Percentiles rank a stretch among this genome's conserved stretches.
These are phyloP conservation scores for Hirundo rustica DNA, from an alignment of 2,797 vertebrate genomes.

Conservation along the genomic window DNA sequence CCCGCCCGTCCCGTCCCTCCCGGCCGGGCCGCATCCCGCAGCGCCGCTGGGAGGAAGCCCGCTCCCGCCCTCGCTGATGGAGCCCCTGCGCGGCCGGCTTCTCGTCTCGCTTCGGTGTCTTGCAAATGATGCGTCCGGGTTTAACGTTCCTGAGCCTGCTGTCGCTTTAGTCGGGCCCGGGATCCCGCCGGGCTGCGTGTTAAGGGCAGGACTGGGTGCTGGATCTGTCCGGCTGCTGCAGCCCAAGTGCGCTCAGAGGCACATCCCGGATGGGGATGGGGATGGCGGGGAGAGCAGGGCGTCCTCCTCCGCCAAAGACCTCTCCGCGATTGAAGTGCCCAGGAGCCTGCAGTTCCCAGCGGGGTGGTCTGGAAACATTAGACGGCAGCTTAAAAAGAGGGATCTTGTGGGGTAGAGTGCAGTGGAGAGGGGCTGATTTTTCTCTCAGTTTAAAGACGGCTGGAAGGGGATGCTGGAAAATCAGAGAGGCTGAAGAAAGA, in stretches of 20 bases:
- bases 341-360: background rate
- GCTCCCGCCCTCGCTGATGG: background rate
- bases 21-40: background rate
- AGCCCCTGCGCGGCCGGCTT: background rate
- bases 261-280: background rate
- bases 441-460: background rate
- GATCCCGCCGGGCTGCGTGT: background rate
- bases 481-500: background rate
- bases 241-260: background rate
- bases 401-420: background rate
- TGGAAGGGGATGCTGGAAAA: constrained; percentile 36
- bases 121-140: background rate
- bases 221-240: background rate
- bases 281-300: background rate
- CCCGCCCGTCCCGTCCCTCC: background rate
- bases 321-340: background rate
- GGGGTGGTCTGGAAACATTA: background rate
- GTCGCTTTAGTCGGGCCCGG: background rate
- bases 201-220: background rate
- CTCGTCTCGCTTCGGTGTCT: background rate
- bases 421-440: background rate
- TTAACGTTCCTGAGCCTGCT: background rate
- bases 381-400: background rate
- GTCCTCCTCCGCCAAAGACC: background rate
- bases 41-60: background rate